phyloP scores from a whole-genome alignment of 2,797 vertebrate species.

The Phoeniculus purpureus region DNA sequence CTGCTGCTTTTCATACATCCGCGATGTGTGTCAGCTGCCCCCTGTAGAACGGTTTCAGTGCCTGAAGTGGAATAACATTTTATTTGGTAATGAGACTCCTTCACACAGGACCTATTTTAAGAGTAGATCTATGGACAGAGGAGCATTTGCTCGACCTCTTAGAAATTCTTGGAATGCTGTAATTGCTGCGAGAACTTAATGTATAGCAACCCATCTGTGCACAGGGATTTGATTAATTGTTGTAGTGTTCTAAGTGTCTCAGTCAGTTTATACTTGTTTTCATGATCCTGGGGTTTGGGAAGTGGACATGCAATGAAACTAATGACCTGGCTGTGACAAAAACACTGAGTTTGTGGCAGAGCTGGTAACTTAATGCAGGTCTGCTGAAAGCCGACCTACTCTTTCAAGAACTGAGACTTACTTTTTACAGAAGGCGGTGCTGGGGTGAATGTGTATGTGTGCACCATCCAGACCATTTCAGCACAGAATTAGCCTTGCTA shows the following conservation, averaged over 20 bases:
- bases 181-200: background rate
- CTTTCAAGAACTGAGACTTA: background rate
- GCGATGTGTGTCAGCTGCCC: background rate
- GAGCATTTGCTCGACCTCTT: background rate
- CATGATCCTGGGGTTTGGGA: background rate
- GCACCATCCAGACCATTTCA: background rate
- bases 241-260: background rate
- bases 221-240: background rate
- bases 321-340: background rate
- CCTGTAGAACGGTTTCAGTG: background rate
- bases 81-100: background rate
- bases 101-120: background rate
- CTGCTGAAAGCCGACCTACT: background rate
- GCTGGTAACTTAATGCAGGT: background rate
- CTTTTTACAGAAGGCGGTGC: background rate
- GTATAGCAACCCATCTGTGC: background rate
- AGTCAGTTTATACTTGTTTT: background rate
- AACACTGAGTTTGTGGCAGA: background rate
- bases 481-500: constrained; percentile 25
- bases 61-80: background rate
- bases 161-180: background rate
- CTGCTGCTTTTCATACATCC: background rate
- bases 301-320: background rate
- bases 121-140: background rate
- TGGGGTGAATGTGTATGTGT: background rate